Base-by-base conservation (phyloP, 2,113 vertebrate species). In the Sinocyclocheilus rhinocerous region DNA sequence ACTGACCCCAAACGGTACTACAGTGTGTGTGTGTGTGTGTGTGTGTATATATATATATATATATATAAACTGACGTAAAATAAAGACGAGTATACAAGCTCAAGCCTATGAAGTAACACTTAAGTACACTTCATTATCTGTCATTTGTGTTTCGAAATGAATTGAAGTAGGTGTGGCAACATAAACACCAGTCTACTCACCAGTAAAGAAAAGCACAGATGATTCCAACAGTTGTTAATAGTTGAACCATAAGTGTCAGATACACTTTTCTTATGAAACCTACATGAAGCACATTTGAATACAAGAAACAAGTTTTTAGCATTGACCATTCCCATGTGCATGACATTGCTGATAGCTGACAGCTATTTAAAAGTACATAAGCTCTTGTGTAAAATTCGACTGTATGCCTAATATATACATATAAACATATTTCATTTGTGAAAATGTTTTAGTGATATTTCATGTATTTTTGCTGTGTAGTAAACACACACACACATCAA, bases 241-340 rank as follows among this genome's bases (percentile, higher is more conserved):
- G 86, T 89, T 97, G 96, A 84, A 91, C 42, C 76, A 95, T 92
- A 90, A 97, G 90, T 50, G 94, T 93, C 75, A 96, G 79, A 88
- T 96, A 96, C 29, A 96, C 95, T 91, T 96, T 96, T 57, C 90
- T 89, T 52, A 96, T 92, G 86, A 97, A 97, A 83, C 87, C 96
- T 33, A 33, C 29, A 86, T 67, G 9, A 77, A 61, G 76, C 16
- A 69, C 82, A 89, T 26, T 55, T 77, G 18, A 22, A 29, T 5
- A 16, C 42, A 76, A 11, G 20, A 73, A 36, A 18, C 26, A 29
- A 26, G 15, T 76, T 76, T 24, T 76, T 29, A 76, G 6, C n/a
- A 76, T 26, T 52, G 75, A 52, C 6, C 45, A 77, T 26, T 77
- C 24, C 24, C 15, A 76, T 52, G 29, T 33, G 5, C 20, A 48